These are phyloP conservation scores for Carettochelys insculpta DNA, from an alignment of 2,113 vertebrate genomes.

Conservation along the genomic window DNA sequence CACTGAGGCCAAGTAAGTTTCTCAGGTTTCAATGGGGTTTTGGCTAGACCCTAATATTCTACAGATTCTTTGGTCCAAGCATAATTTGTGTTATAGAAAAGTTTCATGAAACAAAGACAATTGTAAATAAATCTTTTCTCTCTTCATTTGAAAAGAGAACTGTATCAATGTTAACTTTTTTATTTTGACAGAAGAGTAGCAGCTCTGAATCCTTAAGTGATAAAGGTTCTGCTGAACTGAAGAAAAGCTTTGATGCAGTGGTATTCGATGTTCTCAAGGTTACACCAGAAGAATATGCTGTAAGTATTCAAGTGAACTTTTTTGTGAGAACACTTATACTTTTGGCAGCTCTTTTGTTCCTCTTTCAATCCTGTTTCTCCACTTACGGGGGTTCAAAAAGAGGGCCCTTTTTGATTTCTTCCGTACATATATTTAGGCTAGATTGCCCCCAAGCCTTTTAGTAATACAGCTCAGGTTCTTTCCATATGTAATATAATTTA, in stretches of 20 bases:
- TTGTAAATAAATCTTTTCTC: background rate
- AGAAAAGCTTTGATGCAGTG: constrained; percentile 98
- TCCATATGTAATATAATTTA: too few relatives aligned
- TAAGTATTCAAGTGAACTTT: constrained; percentile 73
- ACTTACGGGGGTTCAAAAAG: background rate
- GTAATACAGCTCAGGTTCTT: too few relatives aligned
- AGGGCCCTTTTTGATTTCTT: background rate
- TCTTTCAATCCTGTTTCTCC: background rate
- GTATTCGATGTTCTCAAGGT: constrained; percentile 98
- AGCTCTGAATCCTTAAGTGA: constrained; percentile 98
- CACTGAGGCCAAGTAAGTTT: background rate
- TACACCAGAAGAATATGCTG: constrained; percentile 98
- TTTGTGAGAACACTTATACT: background rate
- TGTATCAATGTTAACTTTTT: background rate
- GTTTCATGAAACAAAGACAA: background rate
- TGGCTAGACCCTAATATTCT: background rate
- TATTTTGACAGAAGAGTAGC: constrained; percentile 89
- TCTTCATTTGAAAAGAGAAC: background rate
- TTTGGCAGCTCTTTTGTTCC: background rate
- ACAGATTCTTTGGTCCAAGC: too few relatives aligned
- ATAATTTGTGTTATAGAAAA: background rate
- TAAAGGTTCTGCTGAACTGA: constrained; percentile 90
- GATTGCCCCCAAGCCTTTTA: too few relatives aligned
- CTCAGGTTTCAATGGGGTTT: background rate
- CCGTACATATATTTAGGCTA: too few relatives aligned